Conservation (phyloP, 2,888 invertebrate genomes). For the Drosophila kambysellisi region DNA sequence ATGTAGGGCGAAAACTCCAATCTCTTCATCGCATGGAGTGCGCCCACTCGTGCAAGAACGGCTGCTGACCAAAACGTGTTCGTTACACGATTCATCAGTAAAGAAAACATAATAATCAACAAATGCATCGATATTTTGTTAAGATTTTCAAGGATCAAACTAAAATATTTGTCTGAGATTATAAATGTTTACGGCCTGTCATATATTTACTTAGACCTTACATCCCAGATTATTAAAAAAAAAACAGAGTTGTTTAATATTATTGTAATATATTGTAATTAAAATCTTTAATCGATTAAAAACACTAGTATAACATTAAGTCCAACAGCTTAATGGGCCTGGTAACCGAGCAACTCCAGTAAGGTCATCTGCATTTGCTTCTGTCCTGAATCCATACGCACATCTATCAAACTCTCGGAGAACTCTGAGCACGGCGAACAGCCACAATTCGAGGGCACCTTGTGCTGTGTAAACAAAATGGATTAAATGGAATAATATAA, state of each 20-base stretch:
- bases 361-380: conserved; percentile 30
- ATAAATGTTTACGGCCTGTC: not conserved
- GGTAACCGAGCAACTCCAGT: conserved; percentile 43
- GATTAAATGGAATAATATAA: not conserved
- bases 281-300: conserved; percentile 3
- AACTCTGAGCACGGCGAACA: conserved; percentile 77
- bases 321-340: conserved; percentile 1
- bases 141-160: too few species aligned
- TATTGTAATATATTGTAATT: conserved; percentile 12
- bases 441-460: conserved; percentile 81
- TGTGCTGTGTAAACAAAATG: conserved; percentile 59
- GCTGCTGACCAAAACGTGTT: too few species aligned
- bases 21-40: too few species aligned
- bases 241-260: conserved; percentile 6
- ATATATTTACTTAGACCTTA: too few species aligned
- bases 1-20: too few species aligned
- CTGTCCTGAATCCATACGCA: conserved; percentile 29
- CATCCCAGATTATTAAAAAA: not conserved
- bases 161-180: not conserved
- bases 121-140: too few species aligned
- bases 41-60: too few species aligned
- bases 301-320: conserved; percentile 4
- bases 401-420: conserved; percentile 41
- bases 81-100: too few species aligned
- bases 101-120: too few species aligned